Conservation (phyloP, 2,888 invertebrate species). For the Dascillus cervinus region DNA sequence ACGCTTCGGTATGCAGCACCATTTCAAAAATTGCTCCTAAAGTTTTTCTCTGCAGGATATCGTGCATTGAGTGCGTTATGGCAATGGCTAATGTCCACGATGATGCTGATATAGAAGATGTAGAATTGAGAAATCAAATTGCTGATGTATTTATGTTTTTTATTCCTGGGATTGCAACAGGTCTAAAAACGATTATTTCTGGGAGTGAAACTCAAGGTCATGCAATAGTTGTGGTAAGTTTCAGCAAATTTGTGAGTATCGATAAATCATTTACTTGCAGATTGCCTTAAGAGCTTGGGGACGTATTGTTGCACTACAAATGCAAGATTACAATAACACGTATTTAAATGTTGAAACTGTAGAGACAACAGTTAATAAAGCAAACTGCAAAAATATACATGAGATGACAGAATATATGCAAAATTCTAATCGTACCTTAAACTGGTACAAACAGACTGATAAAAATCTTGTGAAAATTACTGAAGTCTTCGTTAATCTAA, state of each 20-base stretch:
- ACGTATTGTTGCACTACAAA: constrained; percentile 40
- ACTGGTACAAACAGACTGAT: constrained; percentile 54
- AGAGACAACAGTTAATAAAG: constrained; percentile 4
- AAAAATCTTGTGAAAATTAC: constrained; percentile 49
- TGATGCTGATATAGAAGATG: constrained; percentile 46
- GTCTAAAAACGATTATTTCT: constrained; percentile 51
- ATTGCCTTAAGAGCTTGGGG: constrained; percentile 43
- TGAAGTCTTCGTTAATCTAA: constrained; percentile 46
- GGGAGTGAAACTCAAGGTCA: constrained; percentile 55
- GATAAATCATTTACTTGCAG: constrained; percentile 24
- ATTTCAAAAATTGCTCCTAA: constrained; percentile 3
- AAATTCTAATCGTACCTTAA: constrained; percentile 38
- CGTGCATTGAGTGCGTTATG: constrained; percentile 54
- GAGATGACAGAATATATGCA: constrained; percentile 39
- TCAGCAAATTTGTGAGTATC: too few relatives aligned
- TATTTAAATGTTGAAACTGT: constrained; percentile 9
- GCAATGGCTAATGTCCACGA: constrained; percentile 55
- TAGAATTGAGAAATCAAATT: constrained; percentile 45
- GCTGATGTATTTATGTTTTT: constrained; percentile 54
- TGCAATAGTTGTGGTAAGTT: constrained; percentile 53
- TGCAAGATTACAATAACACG: constrained; percentile 38
- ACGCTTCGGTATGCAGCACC: constrained; percentile 50
- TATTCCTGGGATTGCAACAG: constrained; percentile 56
- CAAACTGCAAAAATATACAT: constrained; percentile 26
- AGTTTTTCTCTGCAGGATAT: constrained; percentile 33